Base-by-base conservation (phyloP, 2,888 invertebrate species). In the Matsumyia berberina region DNA sequence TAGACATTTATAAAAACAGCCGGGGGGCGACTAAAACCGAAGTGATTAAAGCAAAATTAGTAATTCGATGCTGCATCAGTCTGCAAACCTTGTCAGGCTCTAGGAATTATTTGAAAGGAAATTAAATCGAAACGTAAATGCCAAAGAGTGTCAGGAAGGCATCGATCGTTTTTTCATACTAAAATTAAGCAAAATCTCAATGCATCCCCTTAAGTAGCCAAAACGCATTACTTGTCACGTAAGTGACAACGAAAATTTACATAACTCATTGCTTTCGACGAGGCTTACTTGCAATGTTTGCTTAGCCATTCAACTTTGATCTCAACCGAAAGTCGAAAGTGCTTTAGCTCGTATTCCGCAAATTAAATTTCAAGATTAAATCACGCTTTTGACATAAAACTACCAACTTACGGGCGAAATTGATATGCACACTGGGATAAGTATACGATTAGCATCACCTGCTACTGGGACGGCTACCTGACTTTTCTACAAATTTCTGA, bases 391-490 rank as follows among this genome's bases (percentile, higher is more conserved):
- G 42, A 55, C 58, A 51, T 42, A 5, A 58, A 67, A 49, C 66
- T 9, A 62, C 35, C 37, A 66, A 53, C 44, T n/a, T 37, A 37
- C 53, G 51, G 7, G n/a, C 24, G 2, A 37, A 73, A 57, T 19
- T 31, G 3, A 66, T 66, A 76, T 76, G 31, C 58, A 31, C 55
- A 66, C 60, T 31, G 35, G 51, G 58, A 67, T 67, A 67, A 67
- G 17, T 19, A 29, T 19, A 15, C 35, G 17, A 9, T 31, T 37
- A 35, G 67, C 60, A 35, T 69, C 60, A 77, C 69, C 60, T 77
- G 77, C 57, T 73, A 24, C 9, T 19, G 15, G 15, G 12, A 33
- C 31, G 53, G n/a, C 77, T 78, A 79, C 79, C 79, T 79, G 79
- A 29, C 42, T 73, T 73, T 66, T 44, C 11, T 44, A 12, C 49